Evolutionary conservation across 2,113 vertebrate genomes (phyloP), one percentile per base, ranked within the genome.

Genomic region (Prionailurus bengalensis): DNA sequence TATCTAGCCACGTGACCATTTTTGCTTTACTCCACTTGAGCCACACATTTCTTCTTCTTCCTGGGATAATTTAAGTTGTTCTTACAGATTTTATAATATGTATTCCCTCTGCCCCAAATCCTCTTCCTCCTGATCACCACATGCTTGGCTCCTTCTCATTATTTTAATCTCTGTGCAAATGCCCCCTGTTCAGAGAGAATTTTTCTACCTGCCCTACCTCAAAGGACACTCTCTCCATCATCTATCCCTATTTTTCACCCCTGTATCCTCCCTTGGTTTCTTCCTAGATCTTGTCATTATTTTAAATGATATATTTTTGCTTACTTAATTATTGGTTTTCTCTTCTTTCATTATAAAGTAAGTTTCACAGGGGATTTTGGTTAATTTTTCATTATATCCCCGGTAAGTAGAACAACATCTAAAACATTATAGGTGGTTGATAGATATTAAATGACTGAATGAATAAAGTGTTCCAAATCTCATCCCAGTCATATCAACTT

Each of bases 381-480:
- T 91, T 53, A 93, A 71, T 73, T 95, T 94, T 7, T 94, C 53
- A 88, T n/a, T 92, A 14, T 86, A 78, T 76, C 65, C 15, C 29
- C 48, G 90, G 4, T 48, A 91, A 93, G 84, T 80, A 95, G 53
- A 87, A 97, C 25, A 84, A 92, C 36, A 15, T 65, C 61, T 88
- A 80, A 96, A 94, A 83, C 25, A 82, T 71, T 91, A 76, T 27
- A 87, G 68, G 65, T 94, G 51, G 45, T 48, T 81, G 45, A 66
- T 48, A 96, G 19, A 88, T 84, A 94, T 33, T 81, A 93, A 94
- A 87, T 55, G 76, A 93, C 17, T n/a, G 45, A 95, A 68, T 66
- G 70, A 92, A 65, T 80, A 66, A 88, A 95, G 61, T 73, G 8
- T 51, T 88, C 61, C 16, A 93, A 90, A 85, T 92, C 33, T 80